These are phyloP conservation scores for Trematocara variabile DNA, from an alignment of 2,113 vertebrate genomes.

Conservation along the genomic window DNA sequence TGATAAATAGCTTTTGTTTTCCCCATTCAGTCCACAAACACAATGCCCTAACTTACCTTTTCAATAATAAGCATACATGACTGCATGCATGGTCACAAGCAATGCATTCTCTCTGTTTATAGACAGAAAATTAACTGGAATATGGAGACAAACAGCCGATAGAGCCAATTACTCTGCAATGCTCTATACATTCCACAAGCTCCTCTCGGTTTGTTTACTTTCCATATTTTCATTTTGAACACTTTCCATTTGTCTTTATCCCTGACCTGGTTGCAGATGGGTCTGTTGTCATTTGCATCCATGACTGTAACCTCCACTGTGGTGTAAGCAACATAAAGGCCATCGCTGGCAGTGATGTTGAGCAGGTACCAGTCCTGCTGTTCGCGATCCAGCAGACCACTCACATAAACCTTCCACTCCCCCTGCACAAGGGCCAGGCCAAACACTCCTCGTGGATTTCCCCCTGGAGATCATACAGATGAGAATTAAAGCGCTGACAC, in stretches of 20 bases:
- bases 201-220: background rate
- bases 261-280: constrained; percentile 91
- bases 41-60: background rate
- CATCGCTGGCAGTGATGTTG: constrained; percentile 92
- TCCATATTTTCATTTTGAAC: background rate
- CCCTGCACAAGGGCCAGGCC: constrained; percentile 87
- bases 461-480: constrained; percentile 66
- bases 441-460: constrained; percentile 88
- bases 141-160: background rate
- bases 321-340: constrained; percentile 86
- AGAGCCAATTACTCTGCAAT: background rate
- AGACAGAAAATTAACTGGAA: background rate
- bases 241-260: background rate
- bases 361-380: constrained; percentile 90
- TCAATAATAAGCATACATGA: background rate
- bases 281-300: constrained; percentile 93
- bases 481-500: background rate
- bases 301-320: constrained; percentile 87
- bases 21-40: background rate
- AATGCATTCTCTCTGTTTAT: background rate
- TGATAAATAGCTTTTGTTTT: background rate
- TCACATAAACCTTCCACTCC: constrained; percentile 95
- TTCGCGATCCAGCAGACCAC: constrained; percentile 89
- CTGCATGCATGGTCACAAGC: background rate
- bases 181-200: background rate